phyloP scores from a whole-genome alignment of 2,888 invertebrate species.

The Spodoptera exigua region DNA sequence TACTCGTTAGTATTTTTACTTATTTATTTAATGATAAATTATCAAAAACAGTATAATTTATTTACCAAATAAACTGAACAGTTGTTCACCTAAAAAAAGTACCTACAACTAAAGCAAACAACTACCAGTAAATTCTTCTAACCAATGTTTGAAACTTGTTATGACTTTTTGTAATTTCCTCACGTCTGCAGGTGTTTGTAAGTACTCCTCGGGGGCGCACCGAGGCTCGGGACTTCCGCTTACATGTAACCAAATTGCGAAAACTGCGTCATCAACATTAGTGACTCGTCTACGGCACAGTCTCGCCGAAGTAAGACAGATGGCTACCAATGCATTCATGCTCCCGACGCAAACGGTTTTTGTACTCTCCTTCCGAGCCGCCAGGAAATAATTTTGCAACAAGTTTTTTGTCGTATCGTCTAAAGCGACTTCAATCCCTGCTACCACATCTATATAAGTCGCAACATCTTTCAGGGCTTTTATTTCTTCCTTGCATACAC shows the following conservation, averaged over 20 bases:
- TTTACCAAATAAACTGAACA: too few relatives aligned
- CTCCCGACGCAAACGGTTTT: slow-evolving; percentile 74
- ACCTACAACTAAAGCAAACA: slow-evolving; percentile 20
- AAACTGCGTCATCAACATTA: slow-evolving; percentile 78
- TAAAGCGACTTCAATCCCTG: slow-evolving; percentile 73
- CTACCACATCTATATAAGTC: slow-evolving; percentile 74
- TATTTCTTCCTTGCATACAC: slow-evolving; percentile 66
- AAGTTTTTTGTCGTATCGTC: slow-evolving; percentile 70
- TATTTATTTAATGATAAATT: too few relatives aligned
- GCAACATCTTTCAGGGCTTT: slow-evolving; percentile 70
- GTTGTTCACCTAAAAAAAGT: too few relatives aligned
- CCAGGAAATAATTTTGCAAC: slow-evolving; percentile 77
- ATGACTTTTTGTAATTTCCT: slow-evolving; percentile 74
- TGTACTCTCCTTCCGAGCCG: slow-evolving; percentile 76
- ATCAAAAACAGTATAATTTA: too few relatives aligned
- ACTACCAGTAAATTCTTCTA: slow-evolving; percentile 75
- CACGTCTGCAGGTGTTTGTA: slow-evolving; percentile 76
- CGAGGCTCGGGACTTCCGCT: slow-evolving; percentile 79
- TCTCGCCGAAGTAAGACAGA: slow-evolving; percentile 76
- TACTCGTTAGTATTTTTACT: too few relatives aligned
- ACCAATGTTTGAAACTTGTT: slow-evolving; percentile 77
- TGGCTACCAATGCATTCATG: slow-evolving; percentile 74
- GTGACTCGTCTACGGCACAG: slow-evolving; percentile 76
- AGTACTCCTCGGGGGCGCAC: slow-evolving; percentile 80
- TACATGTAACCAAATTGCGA: slow-evolving; percentile 84